These are phyloP conservation scores for Caligus rogercresseyi DNA, from an alignment of 1,140 invertebrate species.

Conservation along the genomic window DNA sequence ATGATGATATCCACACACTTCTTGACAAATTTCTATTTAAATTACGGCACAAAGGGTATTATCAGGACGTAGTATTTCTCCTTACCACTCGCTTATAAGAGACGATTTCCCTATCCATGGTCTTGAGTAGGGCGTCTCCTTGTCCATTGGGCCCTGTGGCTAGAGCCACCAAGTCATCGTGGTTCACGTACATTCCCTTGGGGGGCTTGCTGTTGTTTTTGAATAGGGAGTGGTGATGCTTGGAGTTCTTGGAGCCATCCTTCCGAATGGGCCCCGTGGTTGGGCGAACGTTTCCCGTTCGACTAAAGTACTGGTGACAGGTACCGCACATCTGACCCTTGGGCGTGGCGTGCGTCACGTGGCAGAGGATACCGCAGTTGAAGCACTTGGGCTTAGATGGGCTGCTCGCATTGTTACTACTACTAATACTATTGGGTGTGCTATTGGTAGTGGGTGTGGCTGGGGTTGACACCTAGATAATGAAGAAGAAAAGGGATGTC, in stretches of 20 bases:
- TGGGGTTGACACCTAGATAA: no score
- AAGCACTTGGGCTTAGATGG: conserved; percentile 35
- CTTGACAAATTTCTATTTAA: no score
- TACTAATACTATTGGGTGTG: no score
- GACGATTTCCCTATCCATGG: conserved; percentile 79
- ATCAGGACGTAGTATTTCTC: no score
- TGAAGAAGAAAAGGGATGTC: no score
- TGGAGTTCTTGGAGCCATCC: conserved; percentile 27
- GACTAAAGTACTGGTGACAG: conserved; percentile 39
- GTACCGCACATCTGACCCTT: conserved; percentile 57
- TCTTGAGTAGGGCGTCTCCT: conserved; percentile 62
- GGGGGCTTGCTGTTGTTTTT: conserved; percentile 72
- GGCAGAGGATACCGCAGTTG: conserved; percentile 55
- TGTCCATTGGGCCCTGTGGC: conserved; percentile 50
- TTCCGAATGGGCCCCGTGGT: conserved; percentile 42
- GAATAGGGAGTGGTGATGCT: conserved; percentile 30
- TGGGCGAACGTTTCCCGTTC: conserved; percentile 34
- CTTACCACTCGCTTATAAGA: conserved; percentile 82
- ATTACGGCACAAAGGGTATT: no score
- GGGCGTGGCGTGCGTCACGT: conserved; percentile 47
- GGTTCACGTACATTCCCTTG: conserved; percentile 87
- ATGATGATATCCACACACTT: no score
- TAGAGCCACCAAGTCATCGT: conserved; percentile 78
- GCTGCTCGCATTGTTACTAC: conserved; percentile 18
- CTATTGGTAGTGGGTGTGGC: no score